These are phyloP conservation scores for Augochlorella aurata DNA, from an alignment of 2,888 invertebrate species.

Conservation along the genomic window DNA sequence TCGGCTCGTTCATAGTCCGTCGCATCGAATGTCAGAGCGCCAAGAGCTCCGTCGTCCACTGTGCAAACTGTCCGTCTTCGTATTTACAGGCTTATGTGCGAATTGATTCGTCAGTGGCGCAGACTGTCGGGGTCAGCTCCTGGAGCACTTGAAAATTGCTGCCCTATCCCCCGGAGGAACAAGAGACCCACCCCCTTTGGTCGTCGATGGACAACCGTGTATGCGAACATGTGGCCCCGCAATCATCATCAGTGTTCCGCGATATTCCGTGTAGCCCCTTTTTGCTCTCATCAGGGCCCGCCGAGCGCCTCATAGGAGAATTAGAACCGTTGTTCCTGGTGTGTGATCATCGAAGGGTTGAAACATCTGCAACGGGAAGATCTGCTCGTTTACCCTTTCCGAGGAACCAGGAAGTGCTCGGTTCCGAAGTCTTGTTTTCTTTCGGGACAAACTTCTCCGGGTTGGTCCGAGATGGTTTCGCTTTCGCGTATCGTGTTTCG, in stretches of 20 bases:
- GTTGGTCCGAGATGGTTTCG: not conserved
- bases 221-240: constrained; percentile 76
- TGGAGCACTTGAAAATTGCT: constrained; percentile 75
- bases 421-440: not conserved
- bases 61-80: constrained; percentile 71
- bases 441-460: not conserved
- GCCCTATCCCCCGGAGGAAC: constrained; percentile 61
- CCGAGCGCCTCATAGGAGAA: constrained; percentile 37
- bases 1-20: not conserved
- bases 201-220: constrained; percentile 67
- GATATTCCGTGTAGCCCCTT: constrained; percentile 63
- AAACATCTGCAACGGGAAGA: constrained; percentile 50
- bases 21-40: constrained; percentile 10
- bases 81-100: constrained; percentile 79
- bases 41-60: constrained; percentile 55
- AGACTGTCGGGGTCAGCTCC: constrained; percentile 40
- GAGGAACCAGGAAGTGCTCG: constrained; percentile 19
- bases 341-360: constrained; percentile 37
- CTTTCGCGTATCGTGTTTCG: constrained; percentile 13
- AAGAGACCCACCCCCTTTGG: constrained; percentile 25
- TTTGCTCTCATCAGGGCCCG: constrained; percentile 56
- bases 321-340: constrained; percentile 40
- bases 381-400: constrained; percentile 49
- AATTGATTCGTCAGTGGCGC: constrained; percentile 78
- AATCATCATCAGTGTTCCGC: constrained; percentile 75